phyloP scores from a whole-genome alignment of 2,888 invertebrate species.

The Steinernema scapterisci region DNA sequence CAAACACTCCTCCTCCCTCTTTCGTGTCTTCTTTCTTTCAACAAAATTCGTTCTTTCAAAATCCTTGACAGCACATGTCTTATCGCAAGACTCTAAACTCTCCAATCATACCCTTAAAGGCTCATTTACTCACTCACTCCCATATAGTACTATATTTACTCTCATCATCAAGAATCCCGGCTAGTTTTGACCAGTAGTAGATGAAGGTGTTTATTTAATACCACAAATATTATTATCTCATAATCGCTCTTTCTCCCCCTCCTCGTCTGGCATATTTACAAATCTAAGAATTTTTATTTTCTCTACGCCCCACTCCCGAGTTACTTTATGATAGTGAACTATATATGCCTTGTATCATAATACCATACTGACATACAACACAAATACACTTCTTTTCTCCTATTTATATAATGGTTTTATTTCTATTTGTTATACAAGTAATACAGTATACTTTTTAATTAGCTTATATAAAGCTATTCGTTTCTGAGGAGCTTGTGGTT shows the following conservation, averaged over 20 bases:
- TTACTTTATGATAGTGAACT: too few relatives aligned
- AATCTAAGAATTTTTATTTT: slow-evolving; percentile 11
- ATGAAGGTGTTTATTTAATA: too few relatives aligned
- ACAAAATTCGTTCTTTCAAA: slow-evolving; percentile 18
- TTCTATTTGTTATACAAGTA: slow-evolving; percentile 30
- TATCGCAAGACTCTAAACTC: too few relatives aligned
- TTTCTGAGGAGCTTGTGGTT: not conserved
- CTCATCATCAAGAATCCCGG: not conserved
- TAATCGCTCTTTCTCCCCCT: not conserved
- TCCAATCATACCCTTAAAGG: too few relatives aligned
- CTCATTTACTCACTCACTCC: too few relatives aligned
- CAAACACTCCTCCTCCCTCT: not conserved
- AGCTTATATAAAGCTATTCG: slow-evolving; percentile 20
- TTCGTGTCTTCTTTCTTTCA: not conserved
- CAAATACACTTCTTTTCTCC: slow-evolving; percentile 21
- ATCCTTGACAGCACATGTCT: too few relatives aligned
- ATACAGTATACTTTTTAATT: slow-evolving; percentile 6
- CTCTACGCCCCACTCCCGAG: not conserved
- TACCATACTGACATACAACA: not conserved
- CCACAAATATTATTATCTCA: slow-evolving; percentile 21
- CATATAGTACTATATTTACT: not conserved
- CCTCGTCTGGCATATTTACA: not conserved
- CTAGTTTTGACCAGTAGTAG: slow-evolving; percentile 24
- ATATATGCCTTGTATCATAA: slow-evolving; percentile 5
- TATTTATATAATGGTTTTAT: slow-evolving; percentile 32